Base-by-base conservation (phyloP, 1,140 invertebrate species). In the Protaetia brevitarsis region DNA sequence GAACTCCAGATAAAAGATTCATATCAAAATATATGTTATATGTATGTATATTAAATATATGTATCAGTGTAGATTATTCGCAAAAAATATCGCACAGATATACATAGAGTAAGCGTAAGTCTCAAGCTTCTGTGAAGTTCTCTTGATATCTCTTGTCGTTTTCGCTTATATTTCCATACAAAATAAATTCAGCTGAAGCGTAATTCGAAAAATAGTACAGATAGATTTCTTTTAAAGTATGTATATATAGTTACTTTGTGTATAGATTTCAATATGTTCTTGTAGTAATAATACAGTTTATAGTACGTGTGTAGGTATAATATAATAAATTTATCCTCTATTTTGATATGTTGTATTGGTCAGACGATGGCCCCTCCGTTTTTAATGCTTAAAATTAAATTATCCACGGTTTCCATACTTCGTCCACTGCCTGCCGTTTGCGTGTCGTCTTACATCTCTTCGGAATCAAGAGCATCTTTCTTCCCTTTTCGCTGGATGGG, bases 41-140 rank as follows among this genome's bases (percentile, higher is more conserved):
- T n/a, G n/a, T 34, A 64, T 64, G 36, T 64, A 41, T 41, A 63
- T 34, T 51, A n/a, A n/a, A n/a, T n/a, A 58, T 58, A 65, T 58
- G 64, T 57, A 31, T 59, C 16, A 29, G 26, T 59, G 57, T 59
- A 59, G 57, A 59, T 59, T 59, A 29, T 29, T 59, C 26, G 57
- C 27, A 59, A 59, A 59, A 59, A 59, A 59, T 59, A 29, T 59
- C 13, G 41, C 41, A 51, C 11, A 51, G 41, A 51, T 6, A 23
- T 51, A 51, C 41, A 51, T 51, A 23, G 13, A 29, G 57, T 29
- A 59, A 59, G 57, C 57, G 26, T 59, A 59, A 31, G 30, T 26
- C 41, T 26, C 41, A 51, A 51, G 41, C 41, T 8, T 51, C 41
- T 23, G 21, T 10, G 26, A 51, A 7, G 7, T 26, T 21, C 19